Conservation (phyloP, 2,113 vertebrate species). For the Pygoscelis adeliae region DNA sequence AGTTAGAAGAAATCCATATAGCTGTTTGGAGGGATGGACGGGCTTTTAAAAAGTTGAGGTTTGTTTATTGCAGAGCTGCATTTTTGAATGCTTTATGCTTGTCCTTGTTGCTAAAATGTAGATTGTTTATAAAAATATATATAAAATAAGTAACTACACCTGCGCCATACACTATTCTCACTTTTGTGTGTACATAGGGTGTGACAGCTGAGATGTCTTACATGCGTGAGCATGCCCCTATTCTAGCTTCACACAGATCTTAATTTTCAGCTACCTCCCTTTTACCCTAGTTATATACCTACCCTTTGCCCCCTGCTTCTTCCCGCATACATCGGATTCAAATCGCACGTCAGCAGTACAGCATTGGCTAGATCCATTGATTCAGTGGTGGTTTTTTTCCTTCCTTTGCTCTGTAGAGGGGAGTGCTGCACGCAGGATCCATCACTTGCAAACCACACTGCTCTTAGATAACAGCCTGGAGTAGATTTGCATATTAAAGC, state of each 20-base stretch:
- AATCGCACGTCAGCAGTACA: accelerated
- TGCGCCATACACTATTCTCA: neutral
- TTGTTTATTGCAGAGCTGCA: neutral
- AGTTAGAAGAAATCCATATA: constrained; percentile 22
- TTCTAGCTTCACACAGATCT: neutral
- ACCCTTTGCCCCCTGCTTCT: neutral
- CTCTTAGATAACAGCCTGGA: neutral
- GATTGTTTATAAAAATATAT: neutral
- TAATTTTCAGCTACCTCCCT: constrained; percentile 22
- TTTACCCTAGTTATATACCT: neutral
- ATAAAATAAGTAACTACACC: neutral
- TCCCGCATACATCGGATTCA: neutral
- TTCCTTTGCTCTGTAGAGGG: neutral
- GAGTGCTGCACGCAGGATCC: neutral
- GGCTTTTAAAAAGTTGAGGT: neutral
- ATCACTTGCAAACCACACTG: neutral
- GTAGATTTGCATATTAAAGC: neutral
- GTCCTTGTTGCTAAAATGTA: neutral
- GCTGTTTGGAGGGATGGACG: neutral
- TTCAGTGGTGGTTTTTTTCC: too few relatives aligned
- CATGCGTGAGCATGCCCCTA: neutral
- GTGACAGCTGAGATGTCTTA: neutral
- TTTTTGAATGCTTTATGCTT: neutral
- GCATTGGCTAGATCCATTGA: accelerated
- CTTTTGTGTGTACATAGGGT: neutral